These are phyloP conservation scores for Myzus persicae DNA, from an alignment of 1,140 invertebrate genomes.

Conservation along the genomic window DNA sequence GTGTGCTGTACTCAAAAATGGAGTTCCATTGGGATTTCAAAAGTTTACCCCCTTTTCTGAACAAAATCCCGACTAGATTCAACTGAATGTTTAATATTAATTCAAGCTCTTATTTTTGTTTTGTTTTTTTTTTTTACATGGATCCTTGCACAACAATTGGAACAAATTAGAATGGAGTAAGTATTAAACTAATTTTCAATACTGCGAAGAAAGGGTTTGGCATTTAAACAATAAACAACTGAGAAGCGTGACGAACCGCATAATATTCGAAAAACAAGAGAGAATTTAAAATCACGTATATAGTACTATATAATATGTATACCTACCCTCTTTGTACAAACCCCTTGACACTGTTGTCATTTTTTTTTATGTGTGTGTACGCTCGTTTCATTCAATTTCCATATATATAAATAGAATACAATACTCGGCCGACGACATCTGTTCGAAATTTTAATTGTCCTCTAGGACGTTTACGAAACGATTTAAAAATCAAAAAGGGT, in stretches of 20 bases:
- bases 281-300: constrained; percentile 31
- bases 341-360: constrained; percentile 43
- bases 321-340: constrained; percentile 30
- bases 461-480: constrained; percentile 47
- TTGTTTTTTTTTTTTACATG: constrained; percentile 39
- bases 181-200: constrained; percentile 52
- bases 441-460: constrained; percentile 55
- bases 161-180: constrained; percentile 52
- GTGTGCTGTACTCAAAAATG: not conserved
- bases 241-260: constrained; percentile 54
- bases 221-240: constrained; percentile 27
- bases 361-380: not conserved
- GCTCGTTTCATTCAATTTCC: constrained; percentile 22
- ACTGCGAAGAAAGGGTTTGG: constrained; percentile 26
- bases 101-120: not conserved
- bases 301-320: not conserved
- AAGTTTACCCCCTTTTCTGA: constrained; percentile 2
- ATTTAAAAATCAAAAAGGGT: constrained; percentile 54
- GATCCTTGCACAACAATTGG: constrained; percentile 20
- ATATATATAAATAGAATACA: not conserved
- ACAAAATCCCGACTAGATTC: not conserved
- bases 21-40: constrained; percentile 2
- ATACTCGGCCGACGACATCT: constrained; percentile 45
- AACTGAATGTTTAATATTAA: constrained; percentile 25
- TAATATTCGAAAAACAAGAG: constrained; percentile 36